Conservation (phyloP, 2,888 invertebrate genomes). For the Oeneis ivallda region DNA sequence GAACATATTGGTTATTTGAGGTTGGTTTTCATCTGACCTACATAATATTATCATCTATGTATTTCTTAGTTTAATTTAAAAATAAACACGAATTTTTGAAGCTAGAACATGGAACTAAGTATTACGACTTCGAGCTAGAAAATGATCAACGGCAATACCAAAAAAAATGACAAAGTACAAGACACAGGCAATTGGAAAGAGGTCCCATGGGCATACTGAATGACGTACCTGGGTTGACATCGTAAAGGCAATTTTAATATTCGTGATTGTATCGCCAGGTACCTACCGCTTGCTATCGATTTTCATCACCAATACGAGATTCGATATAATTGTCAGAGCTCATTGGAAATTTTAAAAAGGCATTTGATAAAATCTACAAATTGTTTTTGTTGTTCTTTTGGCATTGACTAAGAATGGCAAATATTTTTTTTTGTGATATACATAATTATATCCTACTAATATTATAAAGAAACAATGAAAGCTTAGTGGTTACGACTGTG, state of each 20-base stretch:
- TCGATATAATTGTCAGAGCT: not conserved
- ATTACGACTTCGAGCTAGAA: not conserved
- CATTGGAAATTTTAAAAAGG: not conserved
- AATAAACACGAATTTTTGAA: no score
- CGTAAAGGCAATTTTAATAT: slow-evolving; percentile 74
- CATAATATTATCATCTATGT: no score
- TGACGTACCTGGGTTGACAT: slow-evolving; percentile 49
- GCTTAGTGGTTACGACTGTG: no score
- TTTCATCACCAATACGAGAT: slow-evolving; percentile 31
- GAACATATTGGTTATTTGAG: no score
- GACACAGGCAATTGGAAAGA: slow-evolving; percentile 65
- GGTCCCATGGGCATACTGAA: slow-evolving; percentile 66
- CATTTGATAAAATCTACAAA: not conserved
- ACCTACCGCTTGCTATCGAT: slow-evolving; percentile 37
- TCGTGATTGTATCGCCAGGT: slow-evolving; percentile 55
- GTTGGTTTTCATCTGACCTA: no score
- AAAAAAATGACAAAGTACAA: slow-evolving; percentile 54
- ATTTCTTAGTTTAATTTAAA: no score
- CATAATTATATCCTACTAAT: no score
- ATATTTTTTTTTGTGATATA: no score
- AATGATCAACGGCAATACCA: slow-evolving; percentile 39
- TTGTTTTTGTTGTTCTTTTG: not conserved
- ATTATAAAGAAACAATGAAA: no score
- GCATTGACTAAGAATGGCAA: no score
- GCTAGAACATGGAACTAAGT: no score